A percentile compares a stretch with the other conserved stretches of the same genome.
Evolutionary conservation across 2,113 vertebrate species (phyloP).

Genomic region (Dryoscopus gambensis): DNA sequence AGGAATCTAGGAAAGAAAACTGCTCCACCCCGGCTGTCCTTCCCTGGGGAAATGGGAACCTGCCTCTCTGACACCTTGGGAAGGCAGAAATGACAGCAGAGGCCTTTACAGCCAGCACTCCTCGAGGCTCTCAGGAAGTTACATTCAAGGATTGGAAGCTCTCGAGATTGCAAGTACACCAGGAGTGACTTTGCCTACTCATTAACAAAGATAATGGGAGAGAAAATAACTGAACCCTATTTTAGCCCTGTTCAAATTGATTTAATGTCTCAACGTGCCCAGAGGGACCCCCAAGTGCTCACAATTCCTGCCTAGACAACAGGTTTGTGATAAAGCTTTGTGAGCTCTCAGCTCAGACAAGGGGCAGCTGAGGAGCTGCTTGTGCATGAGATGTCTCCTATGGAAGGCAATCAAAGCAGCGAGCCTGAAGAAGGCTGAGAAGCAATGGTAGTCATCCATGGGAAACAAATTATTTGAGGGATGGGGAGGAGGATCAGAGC

Average conservation of each 20-base stretch:
- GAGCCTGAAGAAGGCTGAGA: neutral
- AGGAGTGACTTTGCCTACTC: neutral
- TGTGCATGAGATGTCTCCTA: neutral
- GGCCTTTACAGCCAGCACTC: neutral
- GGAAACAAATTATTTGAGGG: neutral
- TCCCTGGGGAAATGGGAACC: neutral
- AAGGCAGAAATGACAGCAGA: neutral
- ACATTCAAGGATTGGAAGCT: neutral
- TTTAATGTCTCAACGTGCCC: neutral
- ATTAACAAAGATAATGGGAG: neutral
- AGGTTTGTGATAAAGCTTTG: neutral
- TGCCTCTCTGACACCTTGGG: neutral
- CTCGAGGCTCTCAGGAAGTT: neutral
- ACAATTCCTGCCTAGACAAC: neutral
- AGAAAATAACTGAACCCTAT: neutral
- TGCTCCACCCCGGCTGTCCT: fast-evolving
- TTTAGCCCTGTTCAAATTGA: neutral
- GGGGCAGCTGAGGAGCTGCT: neutral
- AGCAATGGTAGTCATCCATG: neutral
- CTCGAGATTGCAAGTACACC: neutral
- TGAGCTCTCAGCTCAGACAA: neutral
- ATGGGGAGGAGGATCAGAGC: neutral
- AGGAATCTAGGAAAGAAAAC: neutral
- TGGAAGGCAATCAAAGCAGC: neutral
- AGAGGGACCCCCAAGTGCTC: neutral